A percentile compares a stretch with the other conserved stretches of the same genome.
Conservation (phyloP, 2,113 vertebrate genomes). For the Hydrochoerus hydrochaeris region DNA sequence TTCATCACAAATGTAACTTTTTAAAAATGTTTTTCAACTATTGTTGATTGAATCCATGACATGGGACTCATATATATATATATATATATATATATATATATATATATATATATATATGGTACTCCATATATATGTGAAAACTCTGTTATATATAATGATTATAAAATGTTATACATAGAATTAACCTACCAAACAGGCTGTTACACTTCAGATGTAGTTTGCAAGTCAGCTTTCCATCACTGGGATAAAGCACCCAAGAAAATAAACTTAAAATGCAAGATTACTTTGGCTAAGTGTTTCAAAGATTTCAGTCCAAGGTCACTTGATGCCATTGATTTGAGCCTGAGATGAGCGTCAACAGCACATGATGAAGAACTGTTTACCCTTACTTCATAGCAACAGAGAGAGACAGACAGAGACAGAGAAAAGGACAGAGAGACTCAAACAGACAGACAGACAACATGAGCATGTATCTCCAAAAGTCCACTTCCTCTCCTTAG, state of each 20-base stretch:
- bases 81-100: background rate
- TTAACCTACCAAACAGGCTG: background rate
- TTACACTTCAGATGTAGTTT: background rate
- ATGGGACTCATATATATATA: background rate
- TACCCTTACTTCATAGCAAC: background rate
- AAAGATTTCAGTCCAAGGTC: background rate
- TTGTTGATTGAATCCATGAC: background rate
- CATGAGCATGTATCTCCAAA: background rate
- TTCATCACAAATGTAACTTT: background rate
- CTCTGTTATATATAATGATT: background rate
- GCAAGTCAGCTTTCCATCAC: background rate
- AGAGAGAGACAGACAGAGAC: background rate
- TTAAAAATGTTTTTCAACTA: background rate
- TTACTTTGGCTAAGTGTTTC: background rate
- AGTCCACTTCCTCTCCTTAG: background rate
- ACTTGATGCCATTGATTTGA: background rate
- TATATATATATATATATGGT: no score
- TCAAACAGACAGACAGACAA: background rate
- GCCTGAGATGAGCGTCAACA: background rate
- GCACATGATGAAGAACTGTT: background rate
- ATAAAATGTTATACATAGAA: background rate
- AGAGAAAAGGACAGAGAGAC: background rate
- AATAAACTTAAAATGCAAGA: background rate
- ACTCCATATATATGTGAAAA: no score
- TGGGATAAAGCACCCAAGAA: background rate